Evolutionary conservation across 2,888 invertebrate genomes (phyloP), one percentile per base, ranked within the genome.

Genomic region (Serrognathus titanus): DNA sequence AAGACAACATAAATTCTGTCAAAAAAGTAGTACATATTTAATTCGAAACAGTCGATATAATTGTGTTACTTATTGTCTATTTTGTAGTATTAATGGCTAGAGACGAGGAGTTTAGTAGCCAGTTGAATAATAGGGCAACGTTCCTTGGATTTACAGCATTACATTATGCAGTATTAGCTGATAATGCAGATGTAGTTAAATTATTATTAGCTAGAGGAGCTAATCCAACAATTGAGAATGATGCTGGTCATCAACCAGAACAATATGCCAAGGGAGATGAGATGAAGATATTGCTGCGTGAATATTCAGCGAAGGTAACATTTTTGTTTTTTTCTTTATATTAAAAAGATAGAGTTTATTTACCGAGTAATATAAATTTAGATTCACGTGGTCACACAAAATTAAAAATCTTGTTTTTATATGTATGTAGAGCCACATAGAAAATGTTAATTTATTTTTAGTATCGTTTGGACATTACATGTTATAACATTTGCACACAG

Each of bases 61-160:
- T 43, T 10, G 4, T 12, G 20, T 43, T 10, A 41, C 7, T 16
- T 16, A 41, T 41, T 3, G 16, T 41, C 41, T 9, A 31, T 58
- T 55, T 71, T 70, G 24, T 60, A 83, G 85, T 85, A 48, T 68
- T 86, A 60, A 79, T 83, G 75, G 80, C 83, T 35, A 82, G 94
- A 62, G 93, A 94, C 73, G 88, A 90, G 61, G 92, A 94, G 75
- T 95, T 95, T 78, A 87, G 86, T 66, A 82, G 84, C 66, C 77
- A 82, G 43, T 81, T 89, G 74, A 87, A 86, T 71, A 85, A 83
- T 66, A 82, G 85, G 67, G 90, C 89, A 1, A 88, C 87, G 7
- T 94, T 92, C 76, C 82, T 86, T 63, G 94, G 92, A 36, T 93
- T 92, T 78, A 94, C 94, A 53, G 86, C 94, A 48, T 80, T 95